phyloP scores from a whole-genome alignment of 2,113 vertebrate species.

The Perca fluviatilis region DNA sequence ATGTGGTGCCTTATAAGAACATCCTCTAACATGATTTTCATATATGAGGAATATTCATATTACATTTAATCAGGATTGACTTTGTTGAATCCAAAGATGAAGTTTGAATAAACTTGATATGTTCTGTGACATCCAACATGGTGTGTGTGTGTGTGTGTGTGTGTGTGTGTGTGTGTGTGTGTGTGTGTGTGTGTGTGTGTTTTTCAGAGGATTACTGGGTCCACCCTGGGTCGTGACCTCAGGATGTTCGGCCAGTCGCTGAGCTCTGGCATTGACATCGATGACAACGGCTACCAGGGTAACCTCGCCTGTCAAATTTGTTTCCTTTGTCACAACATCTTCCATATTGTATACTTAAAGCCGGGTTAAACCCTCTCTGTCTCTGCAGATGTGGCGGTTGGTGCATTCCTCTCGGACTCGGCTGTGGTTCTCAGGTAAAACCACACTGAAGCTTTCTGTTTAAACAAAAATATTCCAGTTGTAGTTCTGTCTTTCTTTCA shows the following conservation, averaged over 20 bases:
- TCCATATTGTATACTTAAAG: background rate
- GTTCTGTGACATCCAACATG: background rate
- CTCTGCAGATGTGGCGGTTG: slow-evolving; percentile 92
- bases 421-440: slow-evolving; percentile 93
- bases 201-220: slow-evolving; percentile 74
- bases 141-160: slow-evolving; percentile 18
- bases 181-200: slow-evolving; percentile 22
- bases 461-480: background rate
- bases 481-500: background rate
- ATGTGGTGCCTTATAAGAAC: background rate
- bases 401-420: slow-evolving; percentile 93
- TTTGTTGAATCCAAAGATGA: background rate
- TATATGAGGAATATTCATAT: background rate
- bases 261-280: slow-evolving; percentile 76
- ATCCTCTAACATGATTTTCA: background rate
- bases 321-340: background rate
- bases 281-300: slow-evolving; percentile 78
- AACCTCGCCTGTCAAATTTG: background rate
- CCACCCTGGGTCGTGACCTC: slow-evolving; percentile 67
- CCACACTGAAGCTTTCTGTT: background rate
- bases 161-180: slow-evolving; percentile 19
- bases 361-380: slow-evolving; percentile 15
- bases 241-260: slow-evolving; percentile 80
- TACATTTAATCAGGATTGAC: background rate
- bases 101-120: background rate